Conservation (phyloP, 2,888 invertebrate species). For the Cremastobaeus sp. region DNA sequence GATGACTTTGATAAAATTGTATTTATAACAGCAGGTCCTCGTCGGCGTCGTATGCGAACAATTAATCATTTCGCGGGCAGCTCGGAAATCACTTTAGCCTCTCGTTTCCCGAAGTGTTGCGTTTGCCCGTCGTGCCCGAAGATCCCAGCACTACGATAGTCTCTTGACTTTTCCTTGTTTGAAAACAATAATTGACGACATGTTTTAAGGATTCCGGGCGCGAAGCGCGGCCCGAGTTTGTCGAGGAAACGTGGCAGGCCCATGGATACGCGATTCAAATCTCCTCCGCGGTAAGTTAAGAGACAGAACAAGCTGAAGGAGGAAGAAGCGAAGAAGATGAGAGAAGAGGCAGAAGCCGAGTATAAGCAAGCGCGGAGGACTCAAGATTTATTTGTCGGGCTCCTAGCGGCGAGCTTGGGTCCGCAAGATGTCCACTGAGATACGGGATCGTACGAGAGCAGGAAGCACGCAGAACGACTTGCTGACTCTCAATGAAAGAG, state of each 20-base stretch:
- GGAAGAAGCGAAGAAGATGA: conserved; percentile 34
- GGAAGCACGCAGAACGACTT: conserved; percentile 72
- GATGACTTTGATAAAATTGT: conserved; percentile 9
- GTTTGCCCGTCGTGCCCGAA: no score
- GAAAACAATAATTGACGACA: conserved; percentile 59
- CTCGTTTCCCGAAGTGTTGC: no score
- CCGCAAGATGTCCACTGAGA: conserved; percentile 73
- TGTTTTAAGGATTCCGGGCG: conserved; percentile 63
- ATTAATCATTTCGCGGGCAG: conserved; percentile 1
- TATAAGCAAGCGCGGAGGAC: conserved; percentile 61
- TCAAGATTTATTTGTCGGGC: conserved; percentile 72
- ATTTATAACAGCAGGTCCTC: background rate
- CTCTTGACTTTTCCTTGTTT: conserved; percentile 53
- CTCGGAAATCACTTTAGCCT: no score
- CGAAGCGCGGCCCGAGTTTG: conserved; percentile 59
- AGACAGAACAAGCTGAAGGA: conserved; percentile 47
- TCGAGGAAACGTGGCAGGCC: conserved; percentile 63
- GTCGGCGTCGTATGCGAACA: background rate
- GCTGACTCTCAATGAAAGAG: conserved; percentile 75
- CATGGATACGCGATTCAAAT: conserved; percentile 67
- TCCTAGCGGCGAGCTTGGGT: conserved; percentile 64
- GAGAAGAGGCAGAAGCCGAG: conserved; percentile 33
- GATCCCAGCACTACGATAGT: conserved; percentile 34
- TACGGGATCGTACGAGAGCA: conserved; percentile 71
- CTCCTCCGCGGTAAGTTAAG: conserved; percentile 64